phyloP scores from a whole-genome alignment of 2,113 vertebrate genomes.

The Galemys pyrenaicus region DNA sequence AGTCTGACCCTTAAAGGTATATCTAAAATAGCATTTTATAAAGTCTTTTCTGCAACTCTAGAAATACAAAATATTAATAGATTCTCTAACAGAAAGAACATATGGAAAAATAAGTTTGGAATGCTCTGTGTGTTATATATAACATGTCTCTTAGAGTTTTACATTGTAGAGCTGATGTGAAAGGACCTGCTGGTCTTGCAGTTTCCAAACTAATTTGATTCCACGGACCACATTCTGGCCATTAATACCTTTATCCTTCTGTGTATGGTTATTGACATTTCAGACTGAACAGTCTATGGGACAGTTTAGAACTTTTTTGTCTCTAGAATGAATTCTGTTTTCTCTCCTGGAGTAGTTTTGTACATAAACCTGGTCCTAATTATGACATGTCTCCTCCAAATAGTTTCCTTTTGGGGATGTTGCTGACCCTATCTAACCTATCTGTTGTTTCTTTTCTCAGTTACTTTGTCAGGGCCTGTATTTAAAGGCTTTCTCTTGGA shows the following conservation, averaged over 20 bases:
- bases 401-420: neutral
- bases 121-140: neutral
- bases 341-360: neutral
- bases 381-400: neutral
- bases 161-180: neutral
- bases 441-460: conserved; percentile 77
- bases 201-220: conserved; percentile 7
- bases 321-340: neutral
- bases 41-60: neutral
- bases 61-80: neutral
- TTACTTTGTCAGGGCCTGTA: conserved; percentile 84
- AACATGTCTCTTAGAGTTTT: neutral
- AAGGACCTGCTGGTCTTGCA: neutral
- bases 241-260: neutral
- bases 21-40: neutral
- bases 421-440: neutral
- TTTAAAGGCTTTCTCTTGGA: conserved; percentile 92
- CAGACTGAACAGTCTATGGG: neutral
- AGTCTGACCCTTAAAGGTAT: neutral
- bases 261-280: neutral
- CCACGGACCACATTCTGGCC: neutral
- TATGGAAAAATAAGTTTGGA: neutral
- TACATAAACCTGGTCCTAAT: neutral
- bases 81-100: neutral
- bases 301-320: neutral